A percentile compares a stretch with the other conserved stretches of the same genome.
These are phyloP conservation scores for Anabas testudineus DNA, from an alignment of 2,797 vertebrate species.

Conservation along the genomic window DNA sequence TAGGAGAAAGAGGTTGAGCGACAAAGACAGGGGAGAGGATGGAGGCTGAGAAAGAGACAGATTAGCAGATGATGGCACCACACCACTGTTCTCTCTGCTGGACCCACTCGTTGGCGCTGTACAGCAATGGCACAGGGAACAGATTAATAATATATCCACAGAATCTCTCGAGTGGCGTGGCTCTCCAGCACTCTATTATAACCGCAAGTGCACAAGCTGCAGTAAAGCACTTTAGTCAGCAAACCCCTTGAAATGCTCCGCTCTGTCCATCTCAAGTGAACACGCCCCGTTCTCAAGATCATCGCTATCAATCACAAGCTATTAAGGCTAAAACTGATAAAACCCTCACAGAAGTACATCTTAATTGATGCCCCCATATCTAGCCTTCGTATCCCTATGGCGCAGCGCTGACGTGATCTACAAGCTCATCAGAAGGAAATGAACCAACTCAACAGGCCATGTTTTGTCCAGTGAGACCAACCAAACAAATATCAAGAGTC, in stretches of 20 bases:
- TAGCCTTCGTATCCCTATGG: conserved; percentile 61
- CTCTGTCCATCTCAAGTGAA: conserved; percentile 72
- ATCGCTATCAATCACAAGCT: conserved; percentile 73
- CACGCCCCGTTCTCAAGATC: conserved; percentile 61
- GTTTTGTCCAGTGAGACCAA: conserved; percentile 52
- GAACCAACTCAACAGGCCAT: conserved; percentile 66
- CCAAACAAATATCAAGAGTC: conserved; percentile 52
- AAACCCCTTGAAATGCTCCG: conserved; percentile 62
- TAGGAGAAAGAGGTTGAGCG: conserved; percentile 54
- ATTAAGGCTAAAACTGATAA: conserved; percentile 66
- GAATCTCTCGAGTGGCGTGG: conserved; percentile 70
- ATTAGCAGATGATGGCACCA: conserved; percentile 60
- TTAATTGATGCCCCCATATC: conserved; percentile 72
- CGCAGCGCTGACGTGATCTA: conserved; percentile 61
- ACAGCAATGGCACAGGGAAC: conserved; percentile 47
- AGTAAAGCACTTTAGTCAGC: conserved; percentile 70
- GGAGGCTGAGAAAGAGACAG: conserved; percentile 52
- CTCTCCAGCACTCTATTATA: conserved; percentile 73
- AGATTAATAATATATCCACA: conserved; percentile 78
- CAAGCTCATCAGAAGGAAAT: conserved; percentile 74
- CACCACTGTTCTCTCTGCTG: conserved; percentile 43
- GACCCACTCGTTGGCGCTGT: conserved; percentile 33
- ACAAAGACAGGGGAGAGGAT: conserved; percentile 58
- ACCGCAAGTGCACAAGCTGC: conserved; percentile 71
- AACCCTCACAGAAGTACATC: conserved; percentile 66